Evolutionary conservation across 2,113 vertebrate species (phyloP), one percentile per base, ranked within the genome.

Genomic region (Pica pica): DNA sequence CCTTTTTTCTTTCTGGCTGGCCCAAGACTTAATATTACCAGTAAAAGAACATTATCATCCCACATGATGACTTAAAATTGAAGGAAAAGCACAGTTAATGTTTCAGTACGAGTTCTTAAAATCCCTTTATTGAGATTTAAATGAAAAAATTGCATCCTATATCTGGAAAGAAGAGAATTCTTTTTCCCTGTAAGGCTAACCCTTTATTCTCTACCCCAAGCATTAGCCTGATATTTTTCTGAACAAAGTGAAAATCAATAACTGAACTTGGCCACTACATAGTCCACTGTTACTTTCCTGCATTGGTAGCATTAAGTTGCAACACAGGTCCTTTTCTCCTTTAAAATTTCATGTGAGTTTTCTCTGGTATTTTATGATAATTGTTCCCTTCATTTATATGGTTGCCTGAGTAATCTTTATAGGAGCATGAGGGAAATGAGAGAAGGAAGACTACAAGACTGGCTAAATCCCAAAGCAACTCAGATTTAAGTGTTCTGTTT

Each of bases 171-270:
- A 93, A 91, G 49, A 16, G 87, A 44, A 47, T 91, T 69, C 7
- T 52, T 81, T 68, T 90, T 76, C 19, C 35, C 7, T 88, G 4
- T 74, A 60, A 87, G n/a, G 13, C 21, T 69, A 69, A 56, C 28
- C 13, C 27, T 92, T 90, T 92, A 35, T 93, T 89, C 53, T 81
- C 33, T 91, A 85, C 88, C 49, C 15, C 68, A 80, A 73, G 27
- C 22, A 68, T 64, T 86, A 84, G 67, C 33, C 18, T 81, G 49
- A 20, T 95, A 61, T 57, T 94, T 75, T 92, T 94, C 90, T 90
- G 83, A 93, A 69, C 28, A 87, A 87, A 90, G 77, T 83, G 52
- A 90, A 95, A 94, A 75, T 96, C 87, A 82, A 11, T 94, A 90
- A 73, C 33, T 93, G 87, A 82, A 61, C 42, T 81, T 1, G 27